These are phyloP conservation scores for Glaucopsyche alexis DNA, from an alignment of 2,888 invertebrate genomes.

Conservation along the genomic window DNA sequence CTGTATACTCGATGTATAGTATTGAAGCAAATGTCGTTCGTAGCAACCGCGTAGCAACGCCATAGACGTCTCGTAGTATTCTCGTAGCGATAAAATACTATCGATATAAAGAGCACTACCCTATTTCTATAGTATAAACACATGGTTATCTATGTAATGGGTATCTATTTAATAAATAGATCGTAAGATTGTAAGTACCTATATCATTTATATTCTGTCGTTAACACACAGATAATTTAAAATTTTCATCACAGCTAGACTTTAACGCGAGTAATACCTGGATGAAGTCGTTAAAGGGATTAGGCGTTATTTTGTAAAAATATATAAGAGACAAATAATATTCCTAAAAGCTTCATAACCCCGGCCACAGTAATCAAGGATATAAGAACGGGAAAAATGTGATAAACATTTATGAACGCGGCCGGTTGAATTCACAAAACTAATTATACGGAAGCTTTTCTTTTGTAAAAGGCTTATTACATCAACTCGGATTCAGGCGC, in stretches of 20 bases:
- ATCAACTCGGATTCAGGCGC: constrained; percentile 7
- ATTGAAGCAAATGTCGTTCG: not conserved
- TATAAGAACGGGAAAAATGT: constrained; percentile 16
- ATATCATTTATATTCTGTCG: not conserved
- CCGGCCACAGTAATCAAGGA: constrained; percentile 14
- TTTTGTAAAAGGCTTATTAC: constrained; percentile 19
- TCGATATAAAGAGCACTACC: not conserved
- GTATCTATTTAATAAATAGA: not conserved
- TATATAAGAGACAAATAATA: constrained; percentile 10
- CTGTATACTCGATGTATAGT: too few relatives aligned
- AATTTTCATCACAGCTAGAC: not conserved
- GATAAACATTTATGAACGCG: constrained; percentile 24
- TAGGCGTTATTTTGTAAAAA: constrained; percentile 9
- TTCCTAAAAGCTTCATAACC: constrained; percentile 21
- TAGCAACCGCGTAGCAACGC: not conserved
- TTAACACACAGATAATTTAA: not conserved
- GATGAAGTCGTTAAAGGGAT: not conserved
- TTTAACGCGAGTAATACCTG: not conserved
- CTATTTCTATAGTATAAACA: too few relatives aligned
- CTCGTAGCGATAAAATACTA: not conserved
- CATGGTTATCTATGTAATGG: too few relatives aligned
- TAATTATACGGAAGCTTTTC: constrained; percentile 26
- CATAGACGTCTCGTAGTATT: not conserved
- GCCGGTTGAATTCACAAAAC: constrained; percentile 19
- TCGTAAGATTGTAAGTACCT: not conserved